Evolutionary conservation across 2,113 vertebrate genomes (phyloP).

Genomic region (Apaloderma vittatum): DNA sequence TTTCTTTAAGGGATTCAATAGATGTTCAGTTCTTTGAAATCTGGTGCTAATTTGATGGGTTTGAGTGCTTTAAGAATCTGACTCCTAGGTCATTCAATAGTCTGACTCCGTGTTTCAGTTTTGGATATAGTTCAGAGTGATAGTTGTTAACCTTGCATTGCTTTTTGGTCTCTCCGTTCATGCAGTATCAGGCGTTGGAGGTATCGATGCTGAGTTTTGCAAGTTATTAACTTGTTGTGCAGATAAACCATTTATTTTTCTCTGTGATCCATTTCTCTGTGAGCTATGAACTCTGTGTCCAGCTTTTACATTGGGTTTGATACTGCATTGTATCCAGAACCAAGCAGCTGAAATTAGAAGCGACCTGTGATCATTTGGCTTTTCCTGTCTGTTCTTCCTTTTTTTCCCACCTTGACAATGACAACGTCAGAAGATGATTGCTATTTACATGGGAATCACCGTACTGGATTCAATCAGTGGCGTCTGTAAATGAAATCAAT

Average conservation of each 20-base stretch:
- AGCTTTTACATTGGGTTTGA: not conserved
- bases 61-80: not conserved
- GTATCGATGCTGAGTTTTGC: not conserved
- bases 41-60: not conserved
- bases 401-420: not conserved
- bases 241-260: not conserved
- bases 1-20: not conserved
- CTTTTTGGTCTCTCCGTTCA: not conserved
- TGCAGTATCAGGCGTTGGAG: not conserved
- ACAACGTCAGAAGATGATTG: not conserved
- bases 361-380: not conserved
- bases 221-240: not conserved
- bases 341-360: not conserved
- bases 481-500: not conserved
- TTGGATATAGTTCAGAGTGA: not conserved
- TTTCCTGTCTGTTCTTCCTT: not conserved
- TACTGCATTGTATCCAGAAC: not conserved
- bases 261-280: not conserved
- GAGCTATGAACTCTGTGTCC: not conserved
- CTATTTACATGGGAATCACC: not conserved
- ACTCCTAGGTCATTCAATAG: conserved; percentile 19
- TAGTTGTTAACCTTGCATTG: not conserved
- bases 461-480: not conserved
- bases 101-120: conserved; percentile 17
- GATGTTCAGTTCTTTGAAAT: conserved; percentile 17